Percentiles rank a stretch among this genome's conserved stretches.
These are phyloP conservation scores for Octopus sinensis DNA, from an alignment of 1,140 invertebrate species.

Conservation along the genomic window DNA sequence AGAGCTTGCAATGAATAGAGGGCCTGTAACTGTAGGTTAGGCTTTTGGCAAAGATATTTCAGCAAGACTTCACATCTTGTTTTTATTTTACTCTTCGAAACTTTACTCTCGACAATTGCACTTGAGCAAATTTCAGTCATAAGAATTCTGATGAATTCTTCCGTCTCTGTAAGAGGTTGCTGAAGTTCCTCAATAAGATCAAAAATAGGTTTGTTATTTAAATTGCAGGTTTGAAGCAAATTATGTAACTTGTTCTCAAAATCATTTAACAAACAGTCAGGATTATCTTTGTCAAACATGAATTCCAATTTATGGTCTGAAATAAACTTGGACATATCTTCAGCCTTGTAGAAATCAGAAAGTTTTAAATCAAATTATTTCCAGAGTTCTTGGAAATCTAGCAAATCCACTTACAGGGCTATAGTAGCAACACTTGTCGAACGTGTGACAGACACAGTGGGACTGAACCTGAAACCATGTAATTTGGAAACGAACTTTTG, in stretches of 20 bases:
- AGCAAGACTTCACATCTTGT: slow-evolving; percentile 65
- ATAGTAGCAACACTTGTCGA: no score
- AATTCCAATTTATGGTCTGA: slow-evolving; percentile 51
- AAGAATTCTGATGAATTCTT: background rate
- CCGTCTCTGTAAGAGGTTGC: background rate
- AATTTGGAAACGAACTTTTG: no score
- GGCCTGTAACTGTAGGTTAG: slow-evolving; percentile 73
- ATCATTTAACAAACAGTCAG: slow-evolving; percentile 34
- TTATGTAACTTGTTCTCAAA: slow-evolving; percentile 37
- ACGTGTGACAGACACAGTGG: no score
- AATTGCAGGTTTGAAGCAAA: slow-evolving; percentile 33
- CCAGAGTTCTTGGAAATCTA: slow-evolving; percentile 41
- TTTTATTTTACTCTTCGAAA: slow-evolving; percentile 43
- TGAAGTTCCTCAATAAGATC: slow-evolving; percentile 48
- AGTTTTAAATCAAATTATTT: slow-evolving; percentile 42
- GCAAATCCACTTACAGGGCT: no score
- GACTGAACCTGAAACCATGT: no score
- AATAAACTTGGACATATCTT: slow-evolving; percentile 46
- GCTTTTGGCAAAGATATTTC: slow-evolving; percentile 72
- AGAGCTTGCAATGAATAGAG: slow-evolving; percentile 78
- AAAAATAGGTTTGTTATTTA: slow-evolving; percentile 48
- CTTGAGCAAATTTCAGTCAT: slow-evolving; percentile 4
- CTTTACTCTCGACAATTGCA: background rate
- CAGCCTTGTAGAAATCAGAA: slow-evolving; percentile 44
- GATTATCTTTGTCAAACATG: slow-evolving; percentile 36